phyloP scores from a whole-genome alignment of 2,113 vertebrate species.

The Chaetodon auriga region DNA sequence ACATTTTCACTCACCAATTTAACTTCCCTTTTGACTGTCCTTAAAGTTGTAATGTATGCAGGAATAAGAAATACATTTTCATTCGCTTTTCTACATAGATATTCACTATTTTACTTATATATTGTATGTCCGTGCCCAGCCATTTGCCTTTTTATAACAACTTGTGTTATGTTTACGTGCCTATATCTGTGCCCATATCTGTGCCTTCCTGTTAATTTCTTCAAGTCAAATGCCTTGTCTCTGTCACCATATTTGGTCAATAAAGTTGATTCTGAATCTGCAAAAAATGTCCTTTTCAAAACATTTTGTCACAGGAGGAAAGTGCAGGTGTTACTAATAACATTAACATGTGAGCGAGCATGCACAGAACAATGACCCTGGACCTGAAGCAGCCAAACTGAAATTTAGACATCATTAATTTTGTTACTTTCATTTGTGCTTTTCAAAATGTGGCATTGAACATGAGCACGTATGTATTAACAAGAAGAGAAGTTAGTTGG shows the following conservation, averaged over 20 bases:
- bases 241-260: neutral
- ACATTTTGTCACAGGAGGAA: too few relatives aligned
- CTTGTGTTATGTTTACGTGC: neutral
- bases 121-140: neutral
- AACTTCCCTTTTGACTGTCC: constrained; percentile 20
- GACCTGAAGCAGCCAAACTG: neutral
- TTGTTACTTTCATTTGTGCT: neutral
- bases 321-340: too few relatives aligned
- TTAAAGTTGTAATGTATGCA: neutral
- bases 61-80: neutral
- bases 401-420: neutral
- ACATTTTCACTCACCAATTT: neutral
- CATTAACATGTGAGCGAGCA: neutral
- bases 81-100: neutral
- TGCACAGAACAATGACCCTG: neutral
- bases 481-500: too few relatives aligned
- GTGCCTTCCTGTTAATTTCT: neutral
- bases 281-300: neutral
- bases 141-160: neutral
- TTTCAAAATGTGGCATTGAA: neutral
- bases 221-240: neutral
- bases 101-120: neutral
- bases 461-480: too few relatives aligned
- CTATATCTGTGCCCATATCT: neutral
- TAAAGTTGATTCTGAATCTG: neutral